These are phyloP conservation scores for Macropis europaea DNA, from an alignment of 2,888 invertebrate species.

Conservation along the genomic window DNA sequence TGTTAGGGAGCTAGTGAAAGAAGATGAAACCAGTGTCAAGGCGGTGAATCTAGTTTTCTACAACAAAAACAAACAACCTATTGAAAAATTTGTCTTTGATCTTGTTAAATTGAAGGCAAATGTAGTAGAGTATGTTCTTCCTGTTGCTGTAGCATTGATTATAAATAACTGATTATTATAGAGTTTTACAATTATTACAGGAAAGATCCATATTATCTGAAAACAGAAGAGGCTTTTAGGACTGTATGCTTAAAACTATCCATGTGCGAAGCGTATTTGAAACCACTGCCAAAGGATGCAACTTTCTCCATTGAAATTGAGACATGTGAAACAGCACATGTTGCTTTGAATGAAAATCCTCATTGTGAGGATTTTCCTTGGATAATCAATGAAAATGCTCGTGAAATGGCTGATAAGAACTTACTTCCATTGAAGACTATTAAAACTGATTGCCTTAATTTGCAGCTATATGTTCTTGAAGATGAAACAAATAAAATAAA, in stretches of 20 bases:
- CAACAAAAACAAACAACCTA: conserved; percentile 77
- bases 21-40: conserved; percentile 81
- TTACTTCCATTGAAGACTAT: conserved; percentile 80
- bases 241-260: conserved; percentile 83
- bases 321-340: conserved; percentile 83
- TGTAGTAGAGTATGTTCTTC: conserved; percentile 67
- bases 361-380: conserved; percentile 81
- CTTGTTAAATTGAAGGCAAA: conserved; percentile 69
- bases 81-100: conserved; percentile 81
- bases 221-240: conserved; percentile 83
- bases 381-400: conserved; percentile 75
- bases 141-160: not conserved
- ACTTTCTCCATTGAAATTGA: conserved; percentile 84
- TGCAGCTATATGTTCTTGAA: conserved; percentile 70
- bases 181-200: conserved; percentile 46
- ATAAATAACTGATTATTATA: not conserved
- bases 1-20: conserved; percentile 78
- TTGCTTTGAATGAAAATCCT: conserved; percentile 82
- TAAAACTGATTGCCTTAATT: conserved; percentile 76
- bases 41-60: conserved; percentile 81
- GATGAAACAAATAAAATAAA: conserved; percentile 40
- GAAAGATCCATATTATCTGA: conserved; percentile 83
- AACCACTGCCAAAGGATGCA: conserved; percentile 81
- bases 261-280: conserved; percentile 80
- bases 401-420: conserved; percentile 67